Base-by-base conservation (phyloP, 2,888 invertebrate genomes). In the Dicyrtomina minuta region DNA sequence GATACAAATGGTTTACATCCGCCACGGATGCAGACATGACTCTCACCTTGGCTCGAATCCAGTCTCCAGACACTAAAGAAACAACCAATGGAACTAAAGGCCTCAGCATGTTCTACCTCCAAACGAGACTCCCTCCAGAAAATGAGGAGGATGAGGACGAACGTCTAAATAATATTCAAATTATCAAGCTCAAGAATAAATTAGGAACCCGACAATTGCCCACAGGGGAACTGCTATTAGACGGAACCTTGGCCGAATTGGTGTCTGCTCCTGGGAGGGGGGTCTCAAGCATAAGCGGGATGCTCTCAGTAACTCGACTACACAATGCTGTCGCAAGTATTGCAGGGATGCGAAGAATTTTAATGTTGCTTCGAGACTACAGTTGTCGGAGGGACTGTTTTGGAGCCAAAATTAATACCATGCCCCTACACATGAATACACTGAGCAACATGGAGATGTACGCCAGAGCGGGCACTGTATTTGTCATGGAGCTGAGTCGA, bases 1-100 rank as follows among this genome's bases (percentile, higher is more conserved):
- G 86, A 13, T 86, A 85, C 80, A 86, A 86, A 79, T 86, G 85
- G 85, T 86, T 86, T 79, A 84, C 84, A 44, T 86, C 85, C 1
- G 86, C 86, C 15, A 84, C 85, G 12, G 86, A 86, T 79, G 82
- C 85, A 4, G 84, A 86, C 77, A 84, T 86, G 79, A 80, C 85
- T 2, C 80, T 86, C 66, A 85, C 85, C 1, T 79, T 86, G 70
- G 86, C 85, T 2, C 79, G 85, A 59, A 80, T 83, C n/a, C 80
- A 81, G 2, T 82, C 83, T 73, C 72, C 77, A 17, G 77, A 82
- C 67, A 83, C 83, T 61, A 69, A 79, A 44, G 68, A 73, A 70
- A 13, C 68, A 1, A 49, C 15, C 8, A 3, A 13, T 20, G 84
- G 84, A 10, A 81, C 83, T 2, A 76, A 78, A 58, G 85, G 85